phyloP scores from a whole-genome alignment of 2,888 invertebrate species.

The Lamellibrachia columna region DNA sequence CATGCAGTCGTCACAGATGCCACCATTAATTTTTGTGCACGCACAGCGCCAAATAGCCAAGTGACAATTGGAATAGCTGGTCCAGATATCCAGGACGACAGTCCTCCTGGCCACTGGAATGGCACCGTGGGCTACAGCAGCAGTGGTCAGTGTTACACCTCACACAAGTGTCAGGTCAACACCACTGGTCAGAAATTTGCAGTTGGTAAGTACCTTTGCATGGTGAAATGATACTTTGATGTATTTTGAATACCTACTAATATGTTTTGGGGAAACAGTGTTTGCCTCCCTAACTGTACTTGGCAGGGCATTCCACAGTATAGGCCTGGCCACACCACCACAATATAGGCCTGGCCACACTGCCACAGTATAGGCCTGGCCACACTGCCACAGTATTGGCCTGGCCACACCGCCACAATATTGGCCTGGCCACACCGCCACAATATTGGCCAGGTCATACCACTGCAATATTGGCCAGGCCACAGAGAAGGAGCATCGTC shows the following conservation, averaged over 20 bases:
- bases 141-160: constrained; percentile 55
- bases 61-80: constrained; percentile 61
- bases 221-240: not conserved
- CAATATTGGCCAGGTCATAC: no score
- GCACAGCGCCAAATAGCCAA: constrained; percentile 51
- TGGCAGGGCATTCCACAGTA: no score
- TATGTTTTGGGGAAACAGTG: not conserved
- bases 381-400: no score
- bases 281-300: not conserved
- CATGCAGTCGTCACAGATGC: not conserved
- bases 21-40: constrained; percentile 14
- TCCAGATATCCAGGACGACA: constrained; percentile 56
- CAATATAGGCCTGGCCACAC: no score
- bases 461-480: no score
- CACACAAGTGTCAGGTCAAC: constrained; percentile 53
- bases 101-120: constrained; percentile 59
- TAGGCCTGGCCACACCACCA: no score
- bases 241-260: not conserved
- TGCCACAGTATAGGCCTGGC: no score
- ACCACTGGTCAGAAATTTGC: constrained; percentile 55
- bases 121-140: constrained; percentile 61
- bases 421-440: no score
- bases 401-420: no score
- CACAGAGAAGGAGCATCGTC: no score
- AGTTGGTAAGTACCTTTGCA: constrained; percentile 47